Evolutionary conservation across 2,113 vertebrate species (phyloP), one percentile per base, ranked within the genome.

Genomic region (Todiramphus saurophagus): DNA sequence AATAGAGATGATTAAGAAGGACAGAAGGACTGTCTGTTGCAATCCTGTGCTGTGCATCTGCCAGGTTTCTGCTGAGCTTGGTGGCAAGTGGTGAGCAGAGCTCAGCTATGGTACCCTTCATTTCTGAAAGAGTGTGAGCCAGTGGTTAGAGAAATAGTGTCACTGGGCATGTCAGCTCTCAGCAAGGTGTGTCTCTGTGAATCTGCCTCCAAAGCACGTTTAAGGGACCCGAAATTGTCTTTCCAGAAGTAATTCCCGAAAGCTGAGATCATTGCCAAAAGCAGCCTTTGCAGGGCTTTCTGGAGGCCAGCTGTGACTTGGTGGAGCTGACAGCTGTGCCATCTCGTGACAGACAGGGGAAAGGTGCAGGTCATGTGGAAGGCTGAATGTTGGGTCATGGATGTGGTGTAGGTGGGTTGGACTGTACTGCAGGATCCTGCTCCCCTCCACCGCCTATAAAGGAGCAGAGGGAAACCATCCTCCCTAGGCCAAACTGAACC

Each of bases 1-100:
- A 95, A 94, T 5, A 85, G 58, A 79, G 80, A 83, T 94, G 91
- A 96, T 44, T 93, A 96, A 91, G 88, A 93, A 64, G 68, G n/a
- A 68, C 56, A 91, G 88, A 94, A 64, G 68, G n/a, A 68, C 56
- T 58, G 31, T 20, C 83, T 96, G 87, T 80, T 89, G 94, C 92
- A 96, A 90, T 90, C 90, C 66, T 73, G 33, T 44, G 39, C 18
- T 79, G 18, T 81, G 78, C 48, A 76, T 87, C 85, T 93, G 63
- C 55, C 85, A 93, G 53, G n/a, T 50, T 76, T 93, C 68, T 94
- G 78, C n/a, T 69, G 53, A 73, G 44, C 25, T 14, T 21, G 13
- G 11, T 69, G 44, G 25, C 23, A 77, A 74, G 51, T 4, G 30
- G 64, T 67, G 31, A 63, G 33, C 43, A 83, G 63, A 94, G 51